Conservation (phyloP, 2,888 invertebrate species). For the Leptopterna dolabrata region DNA sequence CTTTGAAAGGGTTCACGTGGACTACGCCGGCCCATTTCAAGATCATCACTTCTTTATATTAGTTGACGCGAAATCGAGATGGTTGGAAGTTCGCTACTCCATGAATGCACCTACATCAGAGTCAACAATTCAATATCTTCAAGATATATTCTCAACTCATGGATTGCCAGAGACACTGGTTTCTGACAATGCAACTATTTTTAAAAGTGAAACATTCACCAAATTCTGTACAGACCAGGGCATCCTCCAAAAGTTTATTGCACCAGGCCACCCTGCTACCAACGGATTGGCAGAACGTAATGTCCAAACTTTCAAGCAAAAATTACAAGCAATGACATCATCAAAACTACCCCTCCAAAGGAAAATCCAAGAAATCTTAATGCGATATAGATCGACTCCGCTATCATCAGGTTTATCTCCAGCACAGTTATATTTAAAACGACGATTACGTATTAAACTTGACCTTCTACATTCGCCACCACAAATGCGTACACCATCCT, state of each 20-base stretch:
- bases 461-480: background rate
- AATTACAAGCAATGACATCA: constrained; percentile 27
- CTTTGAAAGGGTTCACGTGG: constrained; percentile 34
- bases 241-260: constrained; percentile 58
- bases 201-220: constrained; percentile 59
- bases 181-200: constrained; percentile 60
- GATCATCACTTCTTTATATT: constrained; percentile 35
- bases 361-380: constrained; percentile 55
- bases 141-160: constrained; percentile 61
- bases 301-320: constrained; percentile 58
- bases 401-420: constrained; percentile 55
- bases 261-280: constrained; percentile 6
- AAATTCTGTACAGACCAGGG: constrained; percentile 58
- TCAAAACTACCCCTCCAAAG: constrained; percentile 32
- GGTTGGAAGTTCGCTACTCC: constrained; percentile 47
- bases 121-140: constrained; percentile 61
- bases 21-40: constrained; percentile 18
- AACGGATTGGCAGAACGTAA: constrained; percentile 52
- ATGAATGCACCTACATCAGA: constrained; percentile 54
- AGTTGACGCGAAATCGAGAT: constrained; percentile 59
- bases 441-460: constrained; percentile 17
- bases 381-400: constrained; percentile 58
- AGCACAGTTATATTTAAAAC: constrained; percentile 47
- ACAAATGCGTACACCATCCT: background rate
- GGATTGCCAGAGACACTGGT: constrained; percentile 62